Conservation (phyloP, 2,113 vertebrate genomes). For the Siniperca knerii region DNA sequence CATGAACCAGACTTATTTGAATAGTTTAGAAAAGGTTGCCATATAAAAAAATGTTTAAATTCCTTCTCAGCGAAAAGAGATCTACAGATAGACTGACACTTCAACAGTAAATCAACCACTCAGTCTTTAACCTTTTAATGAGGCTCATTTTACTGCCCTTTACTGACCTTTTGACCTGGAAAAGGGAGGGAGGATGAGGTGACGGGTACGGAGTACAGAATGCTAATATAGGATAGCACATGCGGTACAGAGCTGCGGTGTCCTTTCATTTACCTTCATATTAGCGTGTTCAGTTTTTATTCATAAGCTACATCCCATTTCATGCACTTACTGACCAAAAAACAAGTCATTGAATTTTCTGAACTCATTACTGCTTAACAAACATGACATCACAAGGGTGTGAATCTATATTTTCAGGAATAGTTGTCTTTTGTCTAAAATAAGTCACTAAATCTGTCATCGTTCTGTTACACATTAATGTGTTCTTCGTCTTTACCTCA, state of each 20-base stretch:
- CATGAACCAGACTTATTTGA: background rate
- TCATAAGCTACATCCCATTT: too few relatives aligned
- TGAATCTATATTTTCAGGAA: background rate
- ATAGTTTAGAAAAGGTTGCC: background rate
- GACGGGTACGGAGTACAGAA: background rate
- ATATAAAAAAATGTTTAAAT: too few relatives aligned
- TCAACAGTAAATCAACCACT: background rate
- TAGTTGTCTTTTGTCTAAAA: background rate
- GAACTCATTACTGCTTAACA: background rate
- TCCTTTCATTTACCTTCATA: background rate
- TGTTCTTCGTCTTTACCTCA: background rate
- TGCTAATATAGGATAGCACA: background rate
- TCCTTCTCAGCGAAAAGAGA: background rate
- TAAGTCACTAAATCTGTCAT: background rate
- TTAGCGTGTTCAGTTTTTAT: too few relatives aligned
- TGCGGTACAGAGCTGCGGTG: background rate
- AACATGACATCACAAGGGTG: background rate
- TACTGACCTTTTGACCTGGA: constrained; percentile 48
- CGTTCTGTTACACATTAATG: background rate
- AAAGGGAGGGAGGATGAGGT: background rate
- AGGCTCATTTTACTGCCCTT: constrained; percentile 51
- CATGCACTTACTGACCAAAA: background rate
- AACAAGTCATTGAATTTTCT: background rate
- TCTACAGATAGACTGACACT: background rate
- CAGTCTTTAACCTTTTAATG: constrained; percentile 51